phyloP scores from a whole-genome alignment of 2,888 invertebrate species.

The Chymomyza amoena region DNA sequence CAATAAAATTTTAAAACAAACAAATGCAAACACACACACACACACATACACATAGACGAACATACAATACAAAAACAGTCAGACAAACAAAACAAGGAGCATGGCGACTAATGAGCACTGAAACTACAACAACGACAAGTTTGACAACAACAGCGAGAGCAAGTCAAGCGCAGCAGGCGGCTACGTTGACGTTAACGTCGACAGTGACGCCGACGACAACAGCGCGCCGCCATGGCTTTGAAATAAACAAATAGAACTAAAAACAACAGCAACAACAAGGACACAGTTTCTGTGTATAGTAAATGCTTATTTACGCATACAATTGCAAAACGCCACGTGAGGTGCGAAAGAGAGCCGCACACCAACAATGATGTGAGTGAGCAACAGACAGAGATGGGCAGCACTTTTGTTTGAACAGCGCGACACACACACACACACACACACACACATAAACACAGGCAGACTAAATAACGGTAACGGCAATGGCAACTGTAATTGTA shows the following conservation, averaged over 20 bases:
- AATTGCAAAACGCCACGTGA: slow-evolving; percentile 34
- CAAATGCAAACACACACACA: slow-evolving; percentile 54
- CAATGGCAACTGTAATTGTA: slow-evolving; percentile 51
- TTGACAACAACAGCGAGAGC: slow-evolving; percentile 20
- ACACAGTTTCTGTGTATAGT: slow-evolving; percentile 30
- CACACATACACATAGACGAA: not conserved
- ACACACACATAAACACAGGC: slow-evolving; percentile 21
- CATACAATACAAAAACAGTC: slow-evolving; percentile 3
- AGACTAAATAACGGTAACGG: slow-evolving; percentile 23
- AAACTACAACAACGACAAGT: slow-evolving; percentile 39
- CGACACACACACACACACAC: slow-evolving; percentile 6
- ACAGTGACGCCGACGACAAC: not conserved
- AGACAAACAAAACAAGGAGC: slow-evolving; percentile 42
- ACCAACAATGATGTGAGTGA: not conserved
- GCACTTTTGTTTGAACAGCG: slow-evolving; percentile 2
- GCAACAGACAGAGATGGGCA: slow-evolving; percentile 7
- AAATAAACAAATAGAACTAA: slow-evolving; percentile 51
- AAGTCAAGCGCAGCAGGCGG: slow-evolving; percentile 1
- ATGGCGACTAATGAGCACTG: slow-evolving; percentile 61
- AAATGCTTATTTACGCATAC: slow-evolving; percentile 69
- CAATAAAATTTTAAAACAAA: slow-evolving; percentile 68
- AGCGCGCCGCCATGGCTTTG: slow-evolving; percentile 32
- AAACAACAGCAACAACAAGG: slow-evolving; percentile 34
- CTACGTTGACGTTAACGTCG: not conserved
- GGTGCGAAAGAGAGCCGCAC: slow-evolving; percentile 3